Percentiles rank a stretch among this genome's conserved stretches.
These are phyloP conservation scores for Macropodus opercularis DNA, from an alignment of 2,797 vertebrate genomes.

Conservation along the genomic window DNA sequence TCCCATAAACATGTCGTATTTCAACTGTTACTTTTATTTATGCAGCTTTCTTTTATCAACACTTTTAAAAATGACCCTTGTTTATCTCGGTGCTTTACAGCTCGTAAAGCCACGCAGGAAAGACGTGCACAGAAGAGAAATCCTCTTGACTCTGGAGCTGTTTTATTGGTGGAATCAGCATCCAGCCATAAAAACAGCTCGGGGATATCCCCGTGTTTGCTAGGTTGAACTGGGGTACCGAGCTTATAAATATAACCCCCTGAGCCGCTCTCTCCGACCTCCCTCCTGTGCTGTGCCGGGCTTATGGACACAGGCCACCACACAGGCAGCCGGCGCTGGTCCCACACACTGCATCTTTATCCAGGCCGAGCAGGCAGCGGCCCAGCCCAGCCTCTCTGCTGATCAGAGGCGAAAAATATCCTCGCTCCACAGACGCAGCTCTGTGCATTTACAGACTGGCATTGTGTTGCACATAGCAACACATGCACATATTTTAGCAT, in stretches of 20 bases:
- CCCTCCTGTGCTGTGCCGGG: constrained; percentile 28
- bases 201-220: constrained; percentile 65
- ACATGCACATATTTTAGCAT: constrained; percentile 78
- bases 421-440: constrained; percentile 75
- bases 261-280: constrained; percentile 2
- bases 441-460: constrained; percentile 79
- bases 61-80: background rate
- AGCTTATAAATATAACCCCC: constrained; percentile 34
- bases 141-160: constrained; percentile 4
- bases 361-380: constrained; percentile 51
- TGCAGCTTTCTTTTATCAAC: background rate
- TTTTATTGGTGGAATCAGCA: constrained; percentile 24
- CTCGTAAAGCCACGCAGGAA: constrained; percentile 2
- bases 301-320: constrained; percentile 40
- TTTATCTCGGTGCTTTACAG: background rate
- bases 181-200: constrained; percentile 36
- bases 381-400: constrained; percentile 60
- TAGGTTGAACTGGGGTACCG: constrained; percentile 53
- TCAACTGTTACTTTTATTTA: background rate
- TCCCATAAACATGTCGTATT: background rate
- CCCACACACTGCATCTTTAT: constrained; percentile 80
- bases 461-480: constrained; percentile 74
- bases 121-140: constrained; percentile 6
- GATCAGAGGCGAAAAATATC: constrained; percentile 79
- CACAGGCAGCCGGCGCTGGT: constrained; percentile 52